Evolutionary conservation across 2,888 invertebrate species (phyloP), one percentile per base, ranked within the genome.

Genomic region (Ctena decussata): DNA sequence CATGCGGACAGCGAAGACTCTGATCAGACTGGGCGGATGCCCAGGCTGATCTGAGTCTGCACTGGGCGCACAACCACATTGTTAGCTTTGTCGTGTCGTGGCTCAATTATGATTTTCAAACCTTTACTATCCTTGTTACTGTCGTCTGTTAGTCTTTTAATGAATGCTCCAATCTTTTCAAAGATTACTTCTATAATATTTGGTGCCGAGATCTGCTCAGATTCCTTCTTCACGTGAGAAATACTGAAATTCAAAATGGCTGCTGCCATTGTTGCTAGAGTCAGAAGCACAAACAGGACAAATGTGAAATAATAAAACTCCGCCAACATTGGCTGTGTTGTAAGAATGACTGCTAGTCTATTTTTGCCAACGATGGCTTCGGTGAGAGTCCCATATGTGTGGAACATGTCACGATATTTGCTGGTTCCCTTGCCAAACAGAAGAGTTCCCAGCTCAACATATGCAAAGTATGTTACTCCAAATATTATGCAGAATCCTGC

Each of bases 401-500:
- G 92, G 32, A 95, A 86, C 76, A 96, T 91, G 30, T 91, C 92
- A 30, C 94, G 91, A 85, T 94, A 96, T 49, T 92, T 94, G 82
- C 87, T 82, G 11, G 94, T 88, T 39, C 87, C 82, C 30, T 86
- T 85, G 5, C 94, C 94, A 82, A 96, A 95, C 30, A 96, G 77
- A 0, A 95, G 89, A 81, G 94, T 94, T 57, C 95, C 96, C 5
- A 95, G 89, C 27, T 90, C 79, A 15, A 94, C 93, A 89, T 94
- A 95, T 6, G 94, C 94, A 35, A 92, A 87, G 85, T 93, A 93
- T 27, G 94, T 93, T 35, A 96, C 92, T 70, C 96, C 90, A 91
- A 96, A 96, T 21, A 95, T 94, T 27, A 96, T 85, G 27, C 93
- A 90, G 91, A 96, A 96, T 5, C 95, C 94, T 32, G 94, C 92